Evolutionary conservation across 2,113 vertebrate species (phyloP).

Genomic region (Dromaius novaehollandiae): DNA sequence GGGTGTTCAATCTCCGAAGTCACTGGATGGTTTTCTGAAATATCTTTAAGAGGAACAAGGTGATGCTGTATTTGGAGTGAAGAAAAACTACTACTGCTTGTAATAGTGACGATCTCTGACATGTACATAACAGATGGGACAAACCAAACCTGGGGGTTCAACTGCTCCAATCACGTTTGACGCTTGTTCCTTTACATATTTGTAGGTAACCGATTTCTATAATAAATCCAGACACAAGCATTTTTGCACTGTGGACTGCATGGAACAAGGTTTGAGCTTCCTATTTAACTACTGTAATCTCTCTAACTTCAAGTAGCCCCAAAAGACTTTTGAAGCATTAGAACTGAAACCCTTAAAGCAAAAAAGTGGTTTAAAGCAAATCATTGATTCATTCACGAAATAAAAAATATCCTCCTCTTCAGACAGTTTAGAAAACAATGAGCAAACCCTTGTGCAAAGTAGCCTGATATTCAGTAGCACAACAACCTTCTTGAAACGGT

Average conservation of each 20-base stretch:
- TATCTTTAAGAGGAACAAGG: not conserved
- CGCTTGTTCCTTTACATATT: not conserved
- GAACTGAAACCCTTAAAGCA: not conserved
- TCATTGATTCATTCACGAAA: not conserved
- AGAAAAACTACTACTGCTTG: not conserved
- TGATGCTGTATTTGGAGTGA: not conserved
- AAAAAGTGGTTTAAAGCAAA: not conserved
- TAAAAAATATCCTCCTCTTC: not conserved
- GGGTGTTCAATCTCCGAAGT: not conserved
- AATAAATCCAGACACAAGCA: not conserved
- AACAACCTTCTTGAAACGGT: not conserved
- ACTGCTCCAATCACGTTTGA: not conserved
- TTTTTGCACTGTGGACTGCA: not conserved
- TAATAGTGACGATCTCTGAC: not conserved
- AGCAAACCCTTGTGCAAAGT: not conserved
- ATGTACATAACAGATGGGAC: not conserved
- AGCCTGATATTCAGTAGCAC: not conserved
- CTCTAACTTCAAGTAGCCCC: not conserved
- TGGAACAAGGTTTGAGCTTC: not conserved
- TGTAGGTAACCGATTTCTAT: not conserved
- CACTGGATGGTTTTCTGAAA: fast-evolving
- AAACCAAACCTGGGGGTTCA: not conserved
- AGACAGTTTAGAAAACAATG: not conserved
- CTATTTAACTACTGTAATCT: not conserved
- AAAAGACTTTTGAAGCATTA: not conserved